Conservation (phyloP, 2,797 vertebrate genomes). For the Protonibea diacanthus region DNA sequence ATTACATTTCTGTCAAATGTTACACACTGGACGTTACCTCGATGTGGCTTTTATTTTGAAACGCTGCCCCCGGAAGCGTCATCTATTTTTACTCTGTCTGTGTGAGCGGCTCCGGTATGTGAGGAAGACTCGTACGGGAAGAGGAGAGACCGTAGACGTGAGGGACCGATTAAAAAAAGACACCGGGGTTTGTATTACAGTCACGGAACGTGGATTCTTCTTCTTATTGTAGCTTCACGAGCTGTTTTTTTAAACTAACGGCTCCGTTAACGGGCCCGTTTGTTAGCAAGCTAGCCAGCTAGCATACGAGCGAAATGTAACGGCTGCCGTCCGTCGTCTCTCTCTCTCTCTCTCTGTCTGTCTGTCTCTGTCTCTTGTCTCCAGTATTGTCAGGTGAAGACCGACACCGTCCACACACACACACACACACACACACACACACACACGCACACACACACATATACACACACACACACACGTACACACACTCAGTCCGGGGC, state of each 20-base stretch:
- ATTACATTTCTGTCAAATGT: too few species aligned
- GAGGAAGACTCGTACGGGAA: slow-evolving; percentile 58
- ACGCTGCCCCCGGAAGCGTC: slow-evolving; percentile 1
- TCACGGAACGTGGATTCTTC: background rate
- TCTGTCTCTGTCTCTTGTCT: slow-evolving; percentile 53
- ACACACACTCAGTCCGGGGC: slow-evolving; percentile 29
- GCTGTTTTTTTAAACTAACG: too few species aligned
- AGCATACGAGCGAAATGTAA: slow-evolving; percentile 27
- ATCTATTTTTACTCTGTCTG: slow-evolving; percentile 26
- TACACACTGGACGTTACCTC: too few species aligned
- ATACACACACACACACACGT: slow-evolving; percentile 17
- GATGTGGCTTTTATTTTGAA: slow-evolving; percentile 50
- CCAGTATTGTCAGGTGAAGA: slow-evolving; percentile 75
- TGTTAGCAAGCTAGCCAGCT: slow-evolving; percentile 14
- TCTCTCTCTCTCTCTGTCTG: slow-evolving; percentile 48
- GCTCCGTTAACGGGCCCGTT: too few species aligned
- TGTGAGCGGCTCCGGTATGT: slow-evolving; percentile 25
- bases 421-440: slow-evolving; percentile 19
- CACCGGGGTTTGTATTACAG: slow-evolving; percentile 62
- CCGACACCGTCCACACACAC: slow-evolving; percentile 16
- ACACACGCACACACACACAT: slow-evolving; percentile 4
- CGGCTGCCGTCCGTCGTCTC: slow-evolving; percentile 33
- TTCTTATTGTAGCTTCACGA: background rate
- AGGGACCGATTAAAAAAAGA: slow-evolving; percentile 24
- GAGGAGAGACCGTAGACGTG: slow-evolving; percentile 42